Evolutionary conservation across 2,888 invertebrate species (phyloP).

Genomic region (Nephrotoma flavescens): DNA sequence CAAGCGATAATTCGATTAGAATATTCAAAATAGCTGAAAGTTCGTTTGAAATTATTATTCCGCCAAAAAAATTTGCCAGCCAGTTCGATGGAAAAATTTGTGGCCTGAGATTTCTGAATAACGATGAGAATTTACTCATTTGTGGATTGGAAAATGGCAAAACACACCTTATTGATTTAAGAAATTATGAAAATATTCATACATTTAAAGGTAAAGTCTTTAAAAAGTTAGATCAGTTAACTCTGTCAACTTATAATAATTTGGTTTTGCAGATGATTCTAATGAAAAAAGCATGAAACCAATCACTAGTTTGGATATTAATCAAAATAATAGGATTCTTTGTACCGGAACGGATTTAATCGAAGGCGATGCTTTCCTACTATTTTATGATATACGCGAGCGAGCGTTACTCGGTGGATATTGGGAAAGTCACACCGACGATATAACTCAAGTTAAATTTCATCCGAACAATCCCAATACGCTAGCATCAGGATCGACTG

Average conservation of each 20-base stretch:
- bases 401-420: slow-evolving; percentile 55
- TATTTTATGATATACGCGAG: slow-evolving; percentile 67
- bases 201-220: slow-evolving; percentile 30
- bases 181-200: slow-evolving; percentile 32
- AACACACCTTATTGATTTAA: slow-evolving; percentile 28
- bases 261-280: slow-evolving; percentile 8
- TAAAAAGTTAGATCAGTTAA: neutral
- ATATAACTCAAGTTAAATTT: slow-evolving; percentile 61
- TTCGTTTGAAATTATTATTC: slow-evolving; percentile 18
- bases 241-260: no score
- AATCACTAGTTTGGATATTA: slow-evolving; percentile 59
- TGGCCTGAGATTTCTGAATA: slow-evolving; percentile 24
- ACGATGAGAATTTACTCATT: slow-evolving; percentile 19
- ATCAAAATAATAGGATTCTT: slow-evolving; percentile 50
- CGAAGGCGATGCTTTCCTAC: slow-evolving; percentile 52
- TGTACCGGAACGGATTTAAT: slow-evolving; percentile 61
- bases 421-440: slow-evolving; percentile 71
- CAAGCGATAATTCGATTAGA: slow-evolving; percentile 35
- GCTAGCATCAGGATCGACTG: slow-evolving; percentile 62
- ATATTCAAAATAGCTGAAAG: slow-evolving; percentile 34
- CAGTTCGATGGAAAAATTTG: slow-evolving; percentile 15
- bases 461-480: slow-evolving; percentile 49
- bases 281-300: slow-evolving; percentile 33
- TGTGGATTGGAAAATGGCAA: slow-evolving; percentile 22
- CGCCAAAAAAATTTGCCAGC: slow-evolving; percentile 12